Percentiles rank a stretch among this genome's conserved stretches.
Conservation (phyloP, 2,888 invertebrate species). For the Axea sp. region DNA sequence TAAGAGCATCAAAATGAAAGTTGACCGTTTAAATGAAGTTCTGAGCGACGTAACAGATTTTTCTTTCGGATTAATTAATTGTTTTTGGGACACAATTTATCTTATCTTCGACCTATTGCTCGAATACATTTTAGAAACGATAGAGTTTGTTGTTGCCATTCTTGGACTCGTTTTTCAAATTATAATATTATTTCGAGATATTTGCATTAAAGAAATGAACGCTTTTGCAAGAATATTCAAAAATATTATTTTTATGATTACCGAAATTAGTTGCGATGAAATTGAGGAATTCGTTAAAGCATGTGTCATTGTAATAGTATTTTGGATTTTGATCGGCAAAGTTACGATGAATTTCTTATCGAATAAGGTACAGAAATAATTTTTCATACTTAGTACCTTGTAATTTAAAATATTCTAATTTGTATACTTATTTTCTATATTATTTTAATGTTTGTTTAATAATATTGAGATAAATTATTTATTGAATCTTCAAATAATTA, state of each 20-base stretch:
- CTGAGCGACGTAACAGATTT: conserved; percentile 66
- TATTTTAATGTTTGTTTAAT: no score
- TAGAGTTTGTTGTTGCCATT: conserved; percentile 70
- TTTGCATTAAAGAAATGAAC: conserved; percentile 71
- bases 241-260: conserved; percentile 68
- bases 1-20: conserved; percentile 21
- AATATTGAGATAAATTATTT: no score
- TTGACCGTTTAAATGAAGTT: conserved; percentile 63
- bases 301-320: conserved; percentile 70
- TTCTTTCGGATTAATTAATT: conserved; percentile 64
- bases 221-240: conserved; percentile 72
- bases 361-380: conserved; percentile 19
- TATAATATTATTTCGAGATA: conserved; percentile 69
- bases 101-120: conserved; percentile 68
- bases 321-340: conserved; percentile 69
- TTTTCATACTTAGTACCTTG: no score
- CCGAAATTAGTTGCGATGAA: conserved; percentile 70
- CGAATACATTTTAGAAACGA: conserved; percentile 68
- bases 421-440: no score
- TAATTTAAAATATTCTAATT: no score
- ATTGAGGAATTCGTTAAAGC: conserved; percentile 73
- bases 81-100: conserved; percentile 71
- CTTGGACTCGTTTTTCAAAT: conserved; percentile 71
- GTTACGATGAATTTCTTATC: conserved; percentile 58
- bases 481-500: no score